Evolutionary conservation across 2,888 invertebrate species (phyloP).

Genomic region (Andricus quercusramuli): DNA sequence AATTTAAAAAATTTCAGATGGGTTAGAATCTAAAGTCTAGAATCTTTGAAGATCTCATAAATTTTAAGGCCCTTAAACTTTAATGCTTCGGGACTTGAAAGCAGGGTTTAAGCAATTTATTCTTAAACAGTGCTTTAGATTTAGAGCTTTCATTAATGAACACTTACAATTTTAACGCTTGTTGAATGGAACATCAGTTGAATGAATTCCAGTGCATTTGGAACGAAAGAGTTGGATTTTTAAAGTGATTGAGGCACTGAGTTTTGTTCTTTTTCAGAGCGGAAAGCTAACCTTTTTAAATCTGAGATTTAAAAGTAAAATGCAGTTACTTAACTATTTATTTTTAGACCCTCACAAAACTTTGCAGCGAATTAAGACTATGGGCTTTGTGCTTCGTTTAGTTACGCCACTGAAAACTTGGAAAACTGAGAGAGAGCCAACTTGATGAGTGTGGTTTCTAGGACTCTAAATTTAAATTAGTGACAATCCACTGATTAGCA

Average conservation of each 20-base stretch:
- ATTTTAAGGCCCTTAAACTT: conserved; percentile 6
- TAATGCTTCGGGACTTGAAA: background rate
- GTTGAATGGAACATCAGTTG: background rate
- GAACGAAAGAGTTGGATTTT: background rate
- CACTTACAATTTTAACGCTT: background rate
- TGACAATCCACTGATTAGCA: conserved; percentile 20
- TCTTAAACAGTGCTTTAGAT: background rate
- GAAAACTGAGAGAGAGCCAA: conserved; percentile 17
- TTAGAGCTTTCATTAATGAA: background rate
- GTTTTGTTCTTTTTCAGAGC: background rate
- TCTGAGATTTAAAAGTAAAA: background rate
- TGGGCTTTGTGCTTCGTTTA: conserved; percentile 13
- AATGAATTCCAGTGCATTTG: background rate
- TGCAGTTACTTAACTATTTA: conserved; percentile 8
- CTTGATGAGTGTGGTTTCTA: conserved; percentile 23
- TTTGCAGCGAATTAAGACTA: conserved; percentile 21
- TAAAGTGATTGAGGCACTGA: background rate
- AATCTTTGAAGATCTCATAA: background rate
- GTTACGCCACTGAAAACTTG: conserved; percentile 26
- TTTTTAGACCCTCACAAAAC: conserved; percentile 24
- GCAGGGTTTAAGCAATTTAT: background rate
- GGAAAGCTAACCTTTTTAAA: background rate
- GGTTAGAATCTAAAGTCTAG: background rate
- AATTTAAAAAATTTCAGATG: background rate
- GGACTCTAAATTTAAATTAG: conserved; percentile 25